Evolutionary conservation across 1,140 invertebrate genomes (phyloP).

Genomic region (Manduca sexta): DNA sequence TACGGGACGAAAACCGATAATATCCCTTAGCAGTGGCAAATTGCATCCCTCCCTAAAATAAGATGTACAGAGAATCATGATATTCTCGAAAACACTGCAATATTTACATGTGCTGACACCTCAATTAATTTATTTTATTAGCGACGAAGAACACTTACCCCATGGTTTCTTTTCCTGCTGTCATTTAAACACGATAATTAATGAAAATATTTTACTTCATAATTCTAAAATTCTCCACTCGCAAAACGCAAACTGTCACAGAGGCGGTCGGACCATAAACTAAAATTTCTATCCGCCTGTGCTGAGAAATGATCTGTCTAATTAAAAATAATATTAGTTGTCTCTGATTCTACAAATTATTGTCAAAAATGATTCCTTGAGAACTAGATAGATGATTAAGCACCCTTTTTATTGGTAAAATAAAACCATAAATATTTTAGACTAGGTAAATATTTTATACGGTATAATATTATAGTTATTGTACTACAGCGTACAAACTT

Average conservation of each 20-base stretch:
- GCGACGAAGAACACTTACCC: slow-evolving; percentile 63
- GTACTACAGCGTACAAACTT: too few relatives aligned
- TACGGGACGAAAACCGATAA: slow-evolving; percentile 44
- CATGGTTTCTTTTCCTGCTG: slow-evolving; percentile 78
- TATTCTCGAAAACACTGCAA: slow-evolving; percentile 17
- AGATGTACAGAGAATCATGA: slow-evolving; percentile 33
- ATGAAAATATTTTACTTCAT: slow-evolving; percentile 64
- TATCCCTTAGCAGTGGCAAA: slow-evolving; percentile 66
- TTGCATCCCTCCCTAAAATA: slow-evolving; percentile 69
- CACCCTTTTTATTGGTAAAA: too few relatives aligned
- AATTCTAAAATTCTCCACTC: slow-evolving; percentile 62
- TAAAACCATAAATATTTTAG: too few relatives aligned
- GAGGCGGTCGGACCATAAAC: slow-evolving; percentile 25
- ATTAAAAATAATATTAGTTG: too few relatives aligned
- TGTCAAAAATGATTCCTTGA: too few relatives aligned
- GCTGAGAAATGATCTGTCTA: too few relatives aligned
- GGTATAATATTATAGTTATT: too few relatives aligned
- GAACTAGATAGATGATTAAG: too few relatives aligned
- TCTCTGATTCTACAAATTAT: too few relatives aligned
- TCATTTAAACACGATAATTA: slow-evolving; percentile 74
- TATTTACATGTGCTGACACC: slow-evolving; percentile 1
- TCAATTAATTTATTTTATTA: slow-evolving; percentile 8
- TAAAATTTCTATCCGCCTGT: neutral
- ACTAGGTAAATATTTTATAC: too few relatives aligned
- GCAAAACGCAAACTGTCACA: slow-evolving; percentile 66